A percentile compares a stretch with the other conserved stretches of the same genome.
Conservation (phyloP, 30 jellyfish, hydroid and myxozoan genomes). For the Phacellophora camtschatica region DNA sequence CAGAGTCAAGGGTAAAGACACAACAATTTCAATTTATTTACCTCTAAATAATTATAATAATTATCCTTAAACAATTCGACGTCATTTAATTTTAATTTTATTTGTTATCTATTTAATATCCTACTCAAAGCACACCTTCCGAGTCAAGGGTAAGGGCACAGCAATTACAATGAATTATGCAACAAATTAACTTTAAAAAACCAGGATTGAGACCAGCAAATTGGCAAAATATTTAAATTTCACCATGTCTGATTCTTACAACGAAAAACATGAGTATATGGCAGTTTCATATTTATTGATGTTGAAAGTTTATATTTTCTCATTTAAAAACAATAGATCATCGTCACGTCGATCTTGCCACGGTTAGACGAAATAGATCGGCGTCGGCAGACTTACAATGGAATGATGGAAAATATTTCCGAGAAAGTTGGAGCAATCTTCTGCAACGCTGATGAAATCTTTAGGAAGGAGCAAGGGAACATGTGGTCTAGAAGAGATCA, state of each 20-base stretch:
- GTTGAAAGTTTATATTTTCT: background rate
- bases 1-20: background rate
- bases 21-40: background rate
- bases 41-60: too few species aligned
- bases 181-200: too few species aligned
- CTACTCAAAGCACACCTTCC: too few species aligned
- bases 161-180: too few species aligned
- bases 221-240: too few species aligned
- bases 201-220: too few species aligned
- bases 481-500: slow-evolving; percentile 1
- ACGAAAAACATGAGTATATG: too few species aligned
- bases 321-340: background rate
- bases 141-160: too few species aligned
- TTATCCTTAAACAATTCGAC: background rate
- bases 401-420: background rate
- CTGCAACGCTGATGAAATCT: background rate
- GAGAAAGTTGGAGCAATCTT: background rate
- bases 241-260: too few species aligned
- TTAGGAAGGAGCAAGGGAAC: background rate
- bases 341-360: background rate
- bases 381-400: background rate
- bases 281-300: too few species aligned
- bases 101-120: too few species aligned
- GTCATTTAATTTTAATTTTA: too few species aligned
- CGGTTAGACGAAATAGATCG: background rate